phyloP scores from a whole-genome alignment of 1,140 invertebrate genomes.

The Lycorma delicatula region DNA sequence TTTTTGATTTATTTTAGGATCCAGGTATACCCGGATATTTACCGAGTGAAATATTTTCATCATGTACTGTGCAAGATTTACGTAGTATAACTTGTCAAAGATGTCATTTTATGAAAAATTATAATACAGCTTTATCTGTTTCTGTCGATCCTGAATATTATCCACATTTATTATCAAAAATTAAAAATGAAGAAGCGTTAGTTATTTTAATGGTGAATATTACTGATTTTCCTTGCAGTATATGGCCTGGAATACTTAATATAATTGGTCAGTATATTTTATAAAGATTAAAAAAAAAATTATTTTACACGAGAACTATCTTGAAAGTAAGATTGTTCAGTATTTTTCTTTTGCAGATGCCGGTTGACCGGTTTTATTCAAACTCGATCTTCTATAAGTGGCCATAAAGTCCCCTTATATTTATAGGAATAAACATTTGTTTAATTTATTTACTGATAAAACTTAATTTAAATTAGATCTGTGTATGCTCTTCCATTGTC shows the following conservation, averaged over 20 bases:
- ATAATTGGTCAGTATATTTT: slow-evolving; percentile 51
- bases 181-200: slow-evolving; percentile 55
- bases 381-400: too few relatives aligned
- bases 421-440: too few relatives aligned
- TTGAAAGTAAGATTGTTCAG: too few relatives aligned
- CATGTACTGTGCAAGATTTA: slow-evolving; percentile 45
- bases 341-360: too few relatives aligned
- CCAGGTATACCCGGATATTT: slow-evolving; percentile 60
- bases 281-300: too few relatives aligned
- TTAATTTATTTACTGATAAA: too few relatives aligned
- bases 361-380: too few relatives aligned
- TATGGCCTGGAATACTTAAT: slow-evolving; percentile 72
- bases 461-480: too few relatives aligned
- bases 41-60: slow-evolving; percentile 71
- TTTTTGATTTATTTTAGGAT: too few relatives aligned
- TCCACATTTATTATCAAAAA: slow-evolving; percentile 59
- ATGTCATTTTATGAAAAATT: slow-evolving; percentile 77
- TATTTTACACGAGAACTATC: too few relatives aligned
- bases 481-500: too few relatives aligned
- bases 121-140: slow-evolving; percentile 79
- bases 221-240: slow-evolving; percentile 83
- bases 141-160: slow-evolving; percentile 73
- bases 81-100: slow-evolving; percentile 69
- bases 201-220: slow-evolving; percentile 83
- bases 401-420: too few relatives aligned